Evolutionary conservation across 2,888 invertebrate genomes (phyloP).

Genomic region (Caenorhabditis doughertyi): DNA sequence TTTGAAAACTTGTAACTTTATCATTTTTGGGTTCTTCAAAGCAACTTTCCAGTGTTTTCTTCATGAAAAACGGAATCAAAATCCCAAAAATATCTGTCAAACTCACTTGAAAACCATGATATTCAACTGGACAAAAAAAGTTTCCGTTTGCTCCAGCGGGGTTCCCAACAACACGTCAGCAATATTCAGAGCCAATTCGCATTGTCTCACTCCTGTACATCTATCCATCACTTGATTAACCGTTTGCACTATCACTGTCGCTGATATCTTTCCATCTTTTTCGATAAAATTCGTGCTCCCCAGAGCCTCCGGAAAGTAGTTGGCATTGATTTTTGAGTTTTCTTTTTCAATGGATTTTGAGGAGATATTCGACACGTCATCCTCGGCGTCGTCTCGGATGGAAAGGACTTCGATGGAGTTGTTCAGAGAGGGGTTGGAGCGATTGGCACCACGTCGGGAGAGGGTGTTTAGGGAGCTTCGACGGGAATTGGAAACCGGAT

Average conservation of each 20-base stretch:
- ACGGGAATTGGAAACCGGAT: conserved; percentile 42
- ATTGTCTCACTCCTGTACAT: conserved; percentile 90
- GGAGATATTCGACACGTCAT: conserved; percentile 66
- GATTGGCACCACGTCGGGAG: conserved; percentile 58
- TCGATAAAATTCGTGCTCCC: conserved; percentile 91
- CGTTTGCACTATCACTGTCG: conserved; percentile 87
- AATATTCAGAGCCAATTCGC: conserved; percentile 94
- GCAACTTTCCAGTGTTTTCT: too few relatives aligned
- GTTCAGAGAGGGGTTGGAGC: conserved; percentile 74
- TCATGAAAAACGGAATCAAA: too few relatives aligned
- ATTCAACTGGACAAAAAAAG: conserved; percentile 73
- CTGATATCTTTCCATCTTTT: conserved; percentile 94
- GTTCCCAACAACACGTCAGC: conserved; percentile 94
- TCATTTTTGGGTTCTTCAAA: too few relatives aligned
- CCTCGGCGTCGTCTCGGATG: conserved; percentile 69
- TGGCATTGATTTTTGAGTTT: conserved; percentile 57
- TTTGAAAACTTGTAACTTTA: too few relatives aligned
- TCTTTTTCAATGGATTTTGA: conserved; percentile 70
- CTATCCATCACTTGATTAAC: conserved; percentile 88
- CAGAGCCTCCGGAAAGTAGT: conserved; percentile 69
- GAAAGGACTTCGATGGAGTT: conserved; percentile 74
- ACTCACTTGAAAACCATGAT: conserved; percentile 74
- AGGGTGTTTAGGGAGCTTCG: conserved; percentile 66
- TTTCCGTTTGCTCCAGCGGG: conserved; percentile 86
- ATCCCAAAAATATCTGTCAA: background rate